These are phyloP conservation scores for Sebastes hubbsi DNA, from an alignment of 2,797 vertebrate genomes.

Conservation along the genomic window DNA sequence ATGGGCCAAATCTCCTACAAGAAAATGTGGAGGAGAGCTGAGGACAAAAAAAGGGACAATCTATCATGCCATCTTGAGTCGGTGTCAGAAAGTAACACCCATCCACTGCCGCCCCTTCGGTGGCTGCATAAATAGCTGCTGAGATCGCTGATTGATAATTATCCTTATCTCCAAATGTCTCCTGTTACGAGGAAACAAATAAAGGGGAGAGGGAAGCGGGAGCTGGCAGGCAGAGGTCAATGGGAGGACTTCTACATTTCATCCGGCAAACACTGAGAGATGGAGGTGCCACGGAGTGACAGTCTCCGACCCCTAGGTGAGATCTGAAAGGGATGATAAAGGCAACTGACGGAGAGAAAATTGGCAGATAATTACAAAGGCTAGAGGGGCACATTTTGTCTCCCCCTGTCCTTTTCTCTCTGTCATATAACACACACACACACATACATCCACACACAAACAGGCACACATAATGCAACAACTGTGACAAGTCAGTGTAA, in stretches of 20 bases:
- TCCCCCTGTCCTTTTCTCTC: slow-evolving; percentile 61
- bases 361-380: slow-evolving; percentile 83
- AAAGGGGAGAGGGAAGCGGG: slow-evolving; percentile 45
- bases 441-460: background rate
- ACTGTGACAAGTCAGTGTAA: slow-evolving; percentile 35
- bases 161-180: slow-evolving; percentile 79
- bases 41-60: slow-evolving; percentile 29
- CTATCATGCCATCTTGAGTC: slow-evolving; percentile 56
- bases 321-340: slow-evolving; percentile 82
- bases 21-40: slow-evolving; percentile 15
- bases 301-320: slow-evolving; percentile 76
- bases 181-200: slow-evolving; percentile 79
- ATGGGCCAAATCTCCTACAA: background rate
- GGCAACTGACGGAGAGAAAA: slow-evolving; percentile 79
- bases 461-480: slow-evolving; percentile 35
- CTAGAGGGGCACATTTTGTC: slow-evolving; percentile 75
- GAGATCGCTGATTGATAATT: slow-evolving; percentile 81
- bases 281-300: slow-evolving; percentile 71
- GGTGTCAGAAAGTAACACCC: slow-evolving; percentile 70
- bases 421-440: slow-evolving; percentile 54
- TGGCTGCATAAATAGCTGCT: slow-evolving; percentile 73
- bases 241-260: slow-evolving; percentile 80
- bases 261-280: slow-evolving; percentile 67
- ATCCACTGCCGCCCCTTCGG: slow-evolving; percentile 47
- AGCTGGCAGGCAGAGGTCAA: slow-evolving; percentile 79